phyloP scores from a whole-genome alignment of 2,113 vertebrate species.

The Okapia johnstoni region DNA sequence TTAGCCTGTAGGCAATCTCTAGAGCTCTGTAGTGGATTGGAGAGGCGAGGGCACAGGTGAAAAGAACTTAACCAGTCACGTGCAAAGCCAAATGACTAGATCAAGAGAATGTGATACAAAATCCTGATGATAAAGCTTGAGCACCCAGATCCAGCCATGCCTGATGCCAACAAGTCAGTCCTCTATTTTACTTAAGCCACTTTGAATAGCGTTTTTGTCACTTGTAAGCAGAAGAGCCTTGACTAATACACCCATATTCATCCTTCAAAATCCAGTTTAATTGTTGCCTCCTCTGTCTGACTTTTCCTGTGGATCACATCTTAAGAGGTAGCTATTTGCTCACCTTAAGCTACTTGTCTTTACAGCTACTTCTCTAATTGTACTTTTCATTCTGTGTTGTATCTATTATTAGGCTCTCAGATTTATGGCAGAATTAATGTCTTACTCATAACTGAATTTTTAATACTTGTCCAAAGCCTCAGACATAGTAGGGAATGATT shows the following conservation, averaged over 20 bases:
- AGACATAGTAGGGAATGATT: not conserved
- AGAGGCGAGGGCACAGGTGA: too few relatives aligned
- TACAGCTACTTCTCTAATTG: not conserved
- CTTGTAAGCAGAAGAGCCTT: not conserved
- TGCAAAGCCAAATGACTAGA: not conserved
- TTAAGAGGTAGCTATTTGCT: not conserved
- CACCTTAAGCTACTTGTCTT: not conserved
- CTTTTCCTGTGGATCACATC: not conserved
- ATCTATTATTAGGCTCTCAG: not conserved
- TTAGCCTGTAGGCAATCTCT: not conserved
- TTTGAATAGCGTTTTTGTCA: not conserved
- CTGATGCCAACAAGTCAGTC: not conserved
- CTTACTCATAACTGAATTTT: not conserved
- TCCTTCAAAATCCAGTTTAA: not conserved
- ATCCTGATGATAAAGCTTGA: not conserved
- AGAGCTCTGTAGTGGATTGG: not conserved
- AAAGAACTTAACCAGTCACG: not conserved
- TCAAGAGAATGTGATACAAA: not conserved
- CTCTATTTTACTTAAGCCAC: not conserved
- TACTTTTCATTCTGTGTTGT: not conserved
- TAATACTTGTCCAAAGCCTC: not conserved
- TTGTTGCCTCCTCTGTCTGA: not conserved
- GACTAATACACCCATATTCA: not conserved
- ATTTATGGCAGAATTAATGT: not conserved
- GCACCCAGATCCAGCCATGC: not conserved